These are phyloP conservation scores for Litoditis marina DNA, from an alignment of 2,888 invertebrate genomes.

Conservation along the genomic window DNA sequence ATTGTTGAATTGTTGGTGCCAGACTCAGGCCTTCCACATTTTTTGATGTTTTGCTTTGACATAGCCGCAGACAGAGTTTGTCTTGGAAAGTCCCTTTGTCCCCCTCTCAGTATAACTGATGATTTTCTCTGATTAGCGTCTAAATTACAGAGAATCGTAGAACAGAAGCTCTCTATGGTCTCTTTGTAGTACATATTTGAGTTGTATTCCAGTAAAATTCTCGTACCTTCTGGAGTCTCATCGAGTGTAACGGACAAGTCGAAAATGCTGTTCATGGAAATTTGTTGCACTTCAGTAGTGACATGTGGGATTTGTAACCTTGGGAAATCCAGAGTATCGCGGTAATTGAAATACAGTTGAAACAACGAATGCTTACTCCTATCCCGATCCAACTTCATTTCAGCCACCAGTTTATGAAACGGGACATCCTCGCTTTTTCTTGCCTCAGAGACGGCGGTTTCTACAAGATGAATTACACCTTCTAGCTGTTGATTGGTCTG, in stretches of 20 bases:
- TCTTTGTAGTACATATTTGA: slow-evolving; percentile 20
- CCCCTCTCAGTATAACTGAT: too few species aligned
- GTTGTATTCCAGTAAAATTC: slow-evolving; percentile 47
- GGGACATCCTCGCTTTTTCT: slow-evolving; percentile 24
- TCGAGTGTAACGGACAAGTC: slow-evolving; percentile 54
- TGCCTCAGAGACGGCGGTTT: slow-evolving; percentile 16
- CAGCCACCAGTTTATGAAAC: slow-evolving; percentile 28
- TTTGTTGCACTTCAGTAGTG: slow-evolving; percentile 34
- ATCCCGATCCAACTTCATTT: slow-evolving; percentile 3
- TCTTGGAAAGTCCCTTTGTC: too few species aligned
- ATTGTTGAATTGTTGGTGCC: too few species aligned
- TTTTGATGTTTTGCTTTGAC: too few species aligned
- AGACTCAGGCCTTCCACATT: too few species aligned
- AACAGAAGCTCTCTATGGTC: slow-evolving; percentile 32
- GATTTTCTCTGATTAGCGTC: too few species aligned
- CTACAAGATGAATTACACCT: slow-evolving; percentile 17
- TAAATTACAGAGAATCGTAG: too few species aligned
- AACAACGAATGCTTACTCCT: slow-evolving; percentile 14
- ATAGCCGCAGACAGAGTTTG: not conserved
- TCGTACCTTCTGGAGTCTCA: slow-evolving; percentile 34
- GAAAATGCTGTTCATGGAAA: slow-evolving; percentile 50
- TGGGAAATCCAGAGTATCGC: slow-evolving; percentile 55
- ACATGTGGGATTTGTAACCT: slow-evolving; percentile 31
- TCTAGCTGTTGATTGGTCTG: not conserved
- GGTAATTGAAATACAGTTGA: slow-evolving; percentile 37